These are phyloP conservation scores for Lobophora halterata DNA, from an alignment of 2,888 invertebrate genomes.

Conservation along the genomic window DNA sequence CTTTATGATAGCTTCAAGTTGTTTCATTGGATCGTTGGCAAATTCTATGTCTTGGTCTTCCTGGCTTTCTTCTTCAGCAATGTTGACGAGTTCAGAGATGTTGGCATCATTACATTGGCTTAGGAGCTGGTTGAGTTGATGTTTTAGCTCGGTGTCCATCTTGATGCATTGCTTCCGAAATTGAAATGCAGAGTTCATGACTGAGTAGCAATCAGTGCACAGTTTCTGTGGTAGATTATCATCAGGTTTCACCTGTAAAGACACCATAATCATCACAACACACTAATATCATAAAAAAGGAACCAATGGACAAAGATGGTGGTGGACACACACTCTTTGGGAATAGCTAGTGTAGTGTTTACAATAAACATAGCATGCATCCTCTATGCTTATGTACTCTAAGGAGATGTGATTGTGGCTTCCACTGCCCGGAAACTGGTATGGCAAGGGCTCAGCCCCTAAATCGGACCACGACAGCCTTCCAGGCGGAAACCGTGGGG, in stretches of 20 bases:
- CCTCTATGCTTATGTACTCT: too few species aligned
- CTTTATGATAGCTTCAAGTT: conserved; percentile 65
- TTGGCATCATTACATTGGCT: conserved; percentile 40
- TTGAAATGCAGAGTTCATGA: conserved; percentile 62
- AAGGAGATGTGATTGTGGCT: too few species aligned
- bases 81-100: conserved; percentile 29
- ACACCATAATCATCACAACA: too few species aligned
- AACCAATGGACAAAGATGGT: background rate
- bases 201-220: conserved; percentile 60
- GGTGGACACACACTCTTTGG: background rate
- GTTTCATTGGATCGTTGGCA: conserved; percentile 60
- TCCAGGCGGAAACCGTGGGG: too few species aligned
- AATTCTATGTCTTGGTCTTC: conserved; percentile 43
- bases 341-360: too few species aligned
- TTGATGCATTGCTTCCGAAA: conserved; percentile 70
- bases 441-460: too few species aligned
- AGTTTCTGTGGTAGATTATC: conserved; percentile 70
- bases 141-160: conserved; percentile 66
- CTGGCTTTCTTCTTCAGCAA: conserved; percentile 20
- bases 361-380: too few species aligned
- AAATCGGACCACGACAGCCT: too few species aligned
- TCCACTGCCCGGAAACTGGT: too few species aligned
- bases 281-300: background rate
- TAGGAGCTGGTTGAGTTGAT: conserved; percentile 52
- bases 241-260: conserved; percentile 65